Conservation (phyloP, 1,140 invertebrate genomes). For the Arion vulgaris region DNA sequence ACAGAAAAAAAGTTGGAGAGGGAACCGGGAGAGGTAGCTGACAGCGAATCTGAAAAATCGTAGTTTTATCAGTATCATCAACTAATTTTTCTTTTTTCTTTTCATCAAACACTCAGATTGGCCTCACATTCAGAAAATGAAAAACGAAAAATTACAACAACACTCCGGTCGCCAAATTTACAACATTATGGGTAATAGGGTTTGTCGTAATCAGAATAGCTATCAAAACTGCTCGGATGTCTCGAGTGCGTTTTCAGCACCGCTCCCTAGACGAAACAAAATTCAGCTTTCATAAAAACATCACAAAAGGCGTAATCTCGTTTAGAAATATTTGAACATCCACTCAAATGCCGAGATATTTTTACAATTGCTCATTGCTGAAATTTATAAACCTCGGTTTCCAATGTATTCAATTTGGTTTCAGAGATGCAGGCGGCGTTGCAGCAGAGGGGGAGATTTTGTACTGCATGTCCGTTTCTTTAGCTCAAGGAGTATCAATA, state of each 20-base stretch:
- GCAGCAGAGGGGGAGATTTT: neutral
- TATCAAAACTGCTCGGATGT: neutral
- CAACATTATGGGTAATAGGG: neutral
- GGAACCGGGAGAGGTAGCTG: no score
- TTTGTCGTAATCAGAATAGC: conserved; percentile 12
- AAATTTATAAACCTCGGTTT: conserved; percentile 14
- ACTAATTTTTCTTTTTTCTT: neutral
- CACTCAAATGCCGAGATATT: neutral
- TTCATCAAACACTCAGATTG: neutral
- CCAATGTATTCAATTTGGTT: conserved; percentile 2
- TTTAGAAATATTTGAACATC: conserved; percentile 15
- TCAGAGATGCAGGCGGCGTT: neutral
- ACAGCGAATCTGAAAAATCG: neutral
- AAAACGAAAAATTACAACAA: neutral
- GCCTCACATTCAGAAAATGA: neutral
- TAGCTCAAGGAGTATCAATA: neutral
- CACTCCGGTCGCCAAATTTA: conserved; percentile 4
- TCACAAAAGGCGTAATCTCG: neutral
- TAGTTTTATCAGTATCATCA: neutral
- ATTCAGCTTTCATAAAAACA: conserved; percentile 8
- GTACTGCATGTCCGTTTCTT: neutral
- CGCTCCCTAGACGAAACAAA: neutral
- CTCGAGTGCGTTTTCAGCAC: neutral
- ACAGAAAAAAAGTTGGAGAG: no score
- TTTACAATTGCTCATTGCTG: neutral